A percentile compares a stretch with the other conserved stretches of the same genome.
Conservation (phyloP, 2,888 invertebrate species). For the Stramonita haemastoma region DNA sequence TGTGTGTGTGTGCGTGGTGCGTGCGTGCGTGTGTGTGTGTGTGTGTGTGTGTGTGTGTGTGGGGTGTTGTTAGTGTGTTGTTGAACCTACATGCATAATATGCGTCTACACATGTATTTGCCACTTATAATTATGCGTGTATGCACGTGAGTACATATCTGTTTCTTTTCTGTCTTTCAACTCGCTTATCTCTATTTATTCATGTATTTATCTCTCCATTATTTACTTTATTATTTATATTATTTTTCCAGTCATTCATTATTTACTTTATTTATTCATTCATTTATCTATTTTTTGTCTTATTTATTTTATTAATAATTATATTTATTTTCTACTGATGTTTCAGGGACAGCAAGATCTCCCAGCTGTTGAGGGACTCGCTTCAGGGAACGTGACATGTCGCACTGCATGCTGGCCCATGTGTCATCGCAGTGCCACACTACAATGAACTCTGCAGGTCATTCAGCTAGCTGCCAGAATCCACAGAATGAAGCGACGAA, state of each 20-base stretch:
- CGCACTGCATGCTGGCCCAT: constrained; percentile 97
- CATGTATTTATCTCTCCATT: not conserved
- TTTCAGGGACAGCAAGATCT: constrained; percentile 92
- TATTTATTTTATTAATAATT: too few relatives aligned
- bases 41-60: not conserved
- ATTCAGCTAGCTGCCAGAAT: constrained; percentile 96
- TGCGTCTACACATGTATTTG: not conserved
- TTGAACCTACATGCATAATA: not conserved
- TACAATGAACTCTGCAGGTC: constrained; percentile 95
- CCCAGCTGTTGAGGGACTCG: constrained; percentile 95
- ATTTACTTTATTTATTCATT: too few relatives aligned
- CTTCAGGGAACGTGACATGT: constrained; percentile 94
- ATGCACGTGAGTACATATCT: not conserved
- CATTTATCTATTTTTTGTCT: too few relatives aligned
- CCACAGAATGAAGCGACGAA: constrained; percentile 89
- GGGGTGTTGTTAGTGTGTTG: not conserved
- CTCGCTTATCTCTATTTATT: not conserved
- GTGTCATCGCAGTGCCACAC: constrained; percentile 91
- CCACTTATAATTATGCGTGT: not conserved
- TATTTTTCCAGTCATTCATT: too few relatives aligned
- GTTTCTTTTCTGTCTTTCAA: not conserved
- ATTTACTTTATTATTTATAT: too few relatives aligned
- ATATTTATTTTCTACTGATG: not conserved
- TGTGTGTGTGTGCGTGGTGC: not conserved
- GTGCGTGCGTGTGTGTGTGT: not conserved